Percentiles rank a stretch among this genome's conserved stretches.
These are phyloP conservation scores for Andrena hattorfiana DNA, from an alignment of 2,888 invertebrate species.

Conservation along the genomic window DNA sequence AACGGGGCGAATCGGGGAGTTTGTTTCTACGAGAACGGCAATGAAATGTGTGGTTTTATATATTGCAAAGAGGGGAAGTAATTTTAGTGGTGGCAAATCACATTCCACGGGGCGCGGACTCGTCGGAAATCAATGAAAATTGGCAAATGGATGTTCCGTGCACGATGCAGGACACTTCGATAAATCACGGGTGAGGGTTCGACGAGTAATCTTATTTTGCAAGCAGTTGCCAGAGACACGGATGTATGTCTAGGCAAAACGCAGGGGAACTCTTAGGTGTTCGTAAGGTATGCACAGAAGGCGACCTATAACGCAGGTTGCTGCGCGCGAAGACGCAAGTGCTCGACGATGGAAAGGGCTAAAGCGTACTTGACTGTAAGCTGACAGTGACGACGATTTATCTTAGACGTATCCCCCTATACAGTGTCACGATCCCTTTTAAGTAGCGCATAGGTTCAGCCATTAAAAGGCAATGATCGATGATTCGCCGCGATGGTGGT, in stretches of 20 bases:
- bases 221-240: not conserved
- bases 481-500: conserved; percentile 76
- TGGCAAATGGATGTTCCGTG: no score
- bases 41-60: no score
- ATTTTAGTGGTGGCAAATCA: no score
- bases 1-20: not conserved
- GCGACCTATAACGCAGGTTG: conserved; percentile 24
- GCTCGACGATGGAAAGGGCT: conserved; percentile 53
- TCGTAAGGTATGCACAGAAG: conserved; percentile 28
- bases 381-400: conserved; percentile 77
- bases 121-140: no score
- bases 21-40: not conserved
- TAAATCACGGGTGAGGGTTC: no score
- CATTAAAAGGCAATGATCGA: conserved; percentile 80
- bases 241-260: not conserved
- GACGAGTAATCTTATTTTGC: no score
- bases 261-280: conserved; percentile 2
- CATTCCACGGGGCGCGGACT: no score
- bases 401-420: conserved; percentile 72
- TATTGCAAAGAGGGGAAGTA: no score
- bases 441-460: conserved; percentile 61
- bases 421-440: conserved; percentile 69
- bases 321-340: conserved; percentile 39
- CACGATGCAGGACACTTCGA: no score
- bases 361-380: conserved; percentile 63